Conservation (phyloP, 2,797 vertebrate species). For the Melanogrammus aeglefinus region DNA sequence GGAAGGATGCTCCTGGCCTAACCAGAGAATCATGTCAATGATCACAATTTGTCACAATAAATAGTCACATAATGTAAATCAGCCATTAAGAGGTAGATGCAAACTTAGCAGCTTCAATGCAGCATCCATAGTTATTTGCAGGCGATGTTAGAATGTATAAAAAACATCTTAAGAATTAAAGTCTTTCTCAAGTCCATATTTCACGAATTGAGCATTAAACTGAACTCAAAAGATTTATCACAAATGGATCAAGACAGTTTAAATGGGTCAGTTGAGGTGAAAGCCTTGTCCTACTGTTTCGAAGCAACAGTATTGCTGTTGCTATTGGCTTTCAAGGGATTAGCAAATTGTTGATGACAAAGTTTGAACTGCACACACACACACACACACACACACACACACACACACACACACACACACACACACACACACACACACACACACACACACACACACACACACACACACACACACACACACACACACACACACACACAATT, state of each 20-base stretch:
- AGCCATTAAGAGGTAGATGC: background rate
- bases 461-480: background rate
- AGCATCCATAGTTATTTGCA: conserved; percentile 15
- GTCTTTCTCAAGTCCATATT: background rate
- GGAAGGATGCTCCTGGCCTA: background rate
- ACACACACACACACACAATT: background rate
- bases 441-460: background rate
- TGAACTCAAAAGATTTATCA: background rate
- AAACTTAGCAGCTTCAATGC: conserved; percentile 38
- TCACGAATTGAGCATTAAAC: background rate
- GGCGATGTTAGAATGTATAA: conserved; percentile 23
- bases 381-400: too few species aligned
- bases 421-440: background rate
- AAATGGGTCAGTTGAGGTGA: background rate
- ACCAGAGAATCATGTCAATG: background rate
- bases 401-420: background rate
- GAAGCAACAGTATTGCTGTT: background rate
- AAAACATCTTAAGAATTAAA: conserved; percentile 5
- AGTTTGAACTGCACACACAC: too few species aligned
- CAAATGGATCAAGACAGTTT: background rate
- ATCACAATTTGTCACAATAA: background rate
- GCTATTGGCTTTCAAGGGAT: too few species aligned
- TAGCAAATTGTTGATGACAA: too few species aligned
- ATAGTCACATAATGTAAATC: background rate
- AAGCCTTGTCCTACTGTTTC: too few species aligned